These are phyloP conservation scores for Timandra comae DNA, from an alignment of 2,888 invertebrate species.

Conservation along the genomic window DNA sequence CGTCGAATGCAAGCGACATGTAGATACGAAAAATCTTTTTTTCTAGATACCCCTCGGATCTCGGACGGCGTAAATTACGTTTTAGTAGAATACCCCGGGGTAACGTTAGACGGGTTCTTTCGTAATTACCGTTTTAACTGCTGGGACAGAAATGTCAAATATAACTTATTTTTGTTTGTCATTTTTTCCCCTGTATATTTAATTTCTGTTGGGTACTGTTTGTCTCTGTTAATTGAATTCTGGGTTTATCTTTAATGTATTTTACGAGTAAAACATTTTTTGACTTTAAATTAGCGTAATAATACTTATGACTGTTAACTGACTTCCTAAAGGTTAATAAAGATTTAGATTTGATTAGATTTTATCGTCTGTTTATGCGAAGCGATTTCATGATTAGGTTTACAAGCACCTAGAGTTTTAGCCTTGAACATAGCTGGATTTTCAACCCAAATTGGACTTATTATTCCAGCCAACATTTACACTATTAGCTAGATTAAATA, in stretches of 20 bases:
- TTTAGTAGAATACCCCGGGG: conserved; percentile 68
- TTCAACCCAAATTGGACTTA: no score
- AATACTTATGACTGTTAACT: no score
- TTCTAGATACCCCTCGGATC: conserved; percentile 59
- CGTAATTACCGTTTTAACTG: conserved; percentile 73
- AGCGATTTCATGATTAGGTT: conserved; percentile 55
- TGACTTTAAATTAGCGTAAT: no score
- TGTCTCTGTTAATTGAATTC: neutral
- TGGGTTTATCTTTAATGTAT: no score
- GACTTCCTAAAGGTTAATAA: neutral
- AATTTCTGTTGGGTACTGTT: conserved; percentile 26
- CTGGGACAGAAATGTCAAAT: conserved; percentile 68
- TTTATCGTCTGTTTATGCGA: conserved; percentile 43
- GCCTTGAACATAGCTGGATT: no score
- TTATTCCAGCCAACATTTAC: no score
- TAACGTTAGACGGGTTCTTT: conserved; percentile 69
- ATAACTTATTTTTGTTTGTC: conserved; percentile 57
- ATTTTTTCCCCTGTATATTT: conserved; percentile 24
- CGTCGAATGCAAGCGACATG: conserved; percentile 71
- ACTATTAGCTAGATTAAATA: no score
- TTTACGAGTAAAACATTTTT: no score
- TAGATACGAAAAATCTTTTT: conserved; percentile 43
- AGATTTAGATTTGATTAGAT: conserved; percentile 6
- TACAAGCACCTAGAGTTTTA: conserved; percentile 45
- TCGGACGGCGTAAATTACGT: conserved; percentile 70